Percentiles rank a stretch among this genome's conserved stretches.
phyloP scores from a whole-genome alignment of 2,797 vertebrate species.

The Myotis pilosus region DNA sequence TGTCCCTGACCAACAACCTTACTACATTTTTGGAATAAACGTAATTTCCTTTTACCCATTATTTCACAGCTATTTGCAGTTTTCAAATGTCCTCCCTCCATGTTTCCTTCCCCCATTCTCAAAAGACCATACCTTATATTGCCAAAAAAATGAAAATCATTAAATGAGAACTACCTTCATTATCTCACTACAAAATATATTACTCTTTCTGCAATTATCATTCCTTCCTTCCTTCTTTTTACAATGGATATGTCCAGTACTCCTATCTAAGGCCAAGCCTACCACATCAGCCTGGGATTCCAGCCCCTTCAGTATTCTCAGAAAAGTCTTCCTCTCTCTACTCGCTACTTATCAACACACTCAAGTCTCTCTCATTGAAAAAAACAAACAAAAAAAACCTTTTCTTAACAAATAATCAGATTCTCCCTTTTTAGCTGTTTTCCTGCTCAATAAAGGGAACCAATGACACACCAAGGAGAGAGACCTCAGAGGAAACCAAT shows the following conservation, averaged over 20 bases:
- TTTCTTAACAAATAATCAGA: background rate
- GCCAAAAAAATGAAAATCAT: background rate
- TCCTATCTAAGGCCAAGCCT: background rate
- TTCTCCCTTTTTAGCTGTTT: background rate
- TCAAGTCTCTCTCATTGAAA: background rate
- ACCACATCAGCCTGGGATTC: background rate
- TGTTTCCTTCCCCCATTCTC: background rate
- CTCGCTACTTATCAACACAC: background rate
- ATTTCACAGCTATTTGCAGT: slow-evolving; percentile 23
- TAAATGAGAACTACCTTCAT: background rate
- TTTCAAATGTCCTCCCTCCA: background rate
- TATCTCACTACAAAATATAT: background rate
- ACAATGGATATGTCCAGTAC: background rate
- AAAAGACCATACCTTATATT: background rate
- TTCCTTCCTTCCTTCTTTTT: background rate
- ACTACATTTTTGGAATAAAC: background rate
- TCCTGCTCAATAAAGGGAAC: background rate
- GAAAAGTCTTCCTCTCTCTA: background rate
- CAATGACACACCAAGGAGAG: background rate
- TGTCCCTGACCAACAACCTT: background rate
- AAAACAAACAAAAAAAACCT: background rate
- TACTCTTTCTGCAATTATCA: background rate
- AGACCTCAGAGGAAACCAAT: background rate
- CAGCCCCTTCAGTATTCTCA: background rate
- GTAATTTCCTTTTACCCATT: background rate